Conservation (phyloP, 2,113 vertebrate species). For the Clarias gariepinus region DNA sequence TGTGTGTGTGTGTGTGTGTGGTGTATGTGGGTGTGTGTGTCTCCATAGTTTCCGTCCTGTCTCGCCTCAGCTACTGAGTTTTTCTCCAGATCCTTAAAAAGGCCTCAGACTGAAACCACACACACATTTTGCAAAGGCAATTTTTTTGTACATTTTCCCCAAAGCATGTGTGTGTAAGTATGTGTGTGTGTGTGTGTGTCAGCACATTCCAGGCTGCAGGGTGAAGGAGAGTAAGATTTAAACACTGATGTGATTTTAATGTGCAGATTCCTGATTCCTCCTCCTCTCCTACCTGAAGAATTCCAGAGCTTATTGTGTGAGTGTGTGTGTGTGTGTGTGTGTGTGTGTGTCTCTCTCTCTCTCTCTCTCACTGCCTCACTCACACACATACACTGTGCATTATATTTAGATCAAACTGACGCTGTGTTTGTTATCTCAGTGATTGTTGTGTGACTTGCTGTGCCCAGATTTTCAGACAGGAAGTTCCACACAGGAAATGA, state of each 20-base stretch:
- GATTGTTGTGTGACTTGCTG: neutral
- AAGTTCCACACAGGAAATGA: constrained; percentile 7
- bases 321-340: too few relatives aligned
- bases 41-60: neutral
- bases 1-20: neutral
- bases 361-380: neutral
- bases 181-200: neutral
- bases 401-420: neutral
- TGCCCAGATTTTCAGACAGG: constrained; percentile 9
- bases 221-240: neutral
- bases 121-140: constrained; percentile 5
- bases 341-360: too few relatives aligned
- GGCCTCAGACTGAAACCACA: constrained; percentile 29
- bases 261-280: neutral
- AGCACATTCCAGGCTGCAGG: neutral
- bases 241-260: neutral
- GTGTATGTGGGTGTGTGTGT: neutral
- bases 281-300: constrained; percentile 12
- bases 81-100: constrained; percentile 27
- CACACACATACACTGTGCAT: neutral
- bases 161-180: neutral
- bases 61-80: constrained; percentile 11
- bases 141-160: constrained; percentile 10
- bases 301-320: neutral
- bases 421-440: neutral